A percentile compares a stretch with the other conserved stretches of the same genome.
phyloP scores from a whole-genome alignment of 2,888 invertebrate genomes.

The Pandemis cinnamomeana region DNA sequence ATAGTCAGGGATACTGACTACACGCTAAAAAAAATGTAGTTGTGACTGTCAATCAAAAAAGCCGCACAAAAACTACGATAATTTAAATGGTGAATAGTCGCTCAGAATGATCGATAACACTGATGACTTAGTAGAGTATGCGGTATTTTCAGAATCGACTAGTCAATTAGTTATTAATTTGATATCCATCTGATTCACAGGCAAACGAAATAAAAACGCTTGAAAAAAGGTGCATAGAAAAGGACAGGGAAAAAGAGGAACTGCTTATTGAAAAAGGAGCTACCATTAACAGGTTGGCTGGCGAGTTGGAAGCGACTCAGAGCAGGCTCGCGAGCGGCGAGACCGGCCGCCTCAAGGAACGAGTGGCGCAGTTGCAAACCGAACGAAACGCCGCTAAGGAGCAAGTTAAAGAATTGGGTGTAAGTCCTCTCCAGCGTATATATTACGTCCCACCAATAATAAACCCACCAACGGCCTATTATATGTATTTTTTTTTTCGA shows the following conservation, averaged over 20 bases:
- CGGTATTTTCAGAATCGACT: too few species aligned
- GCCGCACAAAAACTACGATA: too few species aligned
- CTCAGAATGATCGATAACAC: too few species aligned
- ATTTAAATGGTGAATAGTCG: too few species aligned
- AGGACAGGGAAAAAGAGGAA: constrained; percentile 85
- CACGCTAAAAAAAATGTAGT: too few species aligned
- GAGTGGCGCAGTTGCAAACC: constrained; percentile 72
- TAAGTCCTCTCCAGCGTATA: constrained; percentile 49
- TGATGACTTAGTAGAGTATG: too few species aligned
- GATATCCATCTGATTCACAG: constrained; percentile 48
- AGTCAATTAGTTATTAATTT: neutral
- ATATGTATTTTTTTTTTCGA: too few species aligned
- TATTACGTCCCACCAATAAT: too few species aligned
- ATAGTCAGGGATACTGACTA: too few species aligned
- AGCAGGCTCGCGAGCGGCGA: constrained; percentile 75
- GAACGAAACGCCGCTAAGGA: constrained; percentile 80
- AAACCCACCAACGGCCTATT: too few species aligned
- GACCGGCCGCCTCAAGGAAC: constrained; percentile 68
- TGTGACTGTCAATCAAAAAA: too few species aligned
- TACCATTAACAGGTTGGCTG: constrained; percentile 86
- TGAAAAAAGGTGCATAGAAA: constrained; percentile 81
- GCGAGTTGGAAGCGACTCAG: constrained; percentile 86
- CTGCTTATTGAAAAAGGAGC: constrained; percentile 86
- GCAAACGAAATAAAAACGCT: constrained; percentile 82
- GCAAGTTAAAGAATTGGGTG: constrained; percentile 82